These are phyloP conservation scores for Muscicapa comitata DNA, from an alignment of 2,797 vertebrate genomes.

Conservation along the genomic window DNA sequence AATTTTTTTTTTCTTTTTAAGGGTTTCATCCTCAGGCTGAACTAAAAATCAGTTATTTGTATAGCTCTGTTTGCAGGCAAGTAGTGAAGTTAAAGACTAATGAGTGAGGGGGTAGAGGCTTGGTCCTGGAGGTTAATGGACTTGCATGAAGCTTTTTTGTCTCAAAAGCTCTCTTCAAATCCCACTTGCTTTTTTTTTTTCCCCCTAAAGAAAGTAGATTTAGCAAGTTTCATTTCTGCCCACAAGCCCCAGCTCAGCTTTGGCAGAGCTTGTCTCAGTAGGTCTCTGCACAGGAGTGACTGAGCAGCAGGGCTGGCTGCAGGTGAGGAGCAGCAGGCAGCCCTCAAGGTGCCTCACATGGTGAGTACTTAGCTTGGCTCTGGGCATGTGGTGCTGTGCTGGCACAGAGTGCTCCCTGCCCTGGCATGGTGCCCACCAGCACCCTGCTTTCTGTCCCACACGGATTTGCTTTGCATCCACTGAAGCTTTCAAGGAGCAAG, in stretches of 20 bases:
- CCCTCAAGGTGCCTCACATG: neutral
- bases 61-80: neutral
- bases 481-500: neutral
- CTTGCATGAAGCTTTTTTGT: neutral
- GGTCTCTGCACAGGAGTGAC: neutral
- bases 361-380: neutral
- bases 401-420: neutral
- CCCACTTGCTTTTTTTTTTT: neutral
- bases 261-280: neutral
- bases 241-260: neutral
- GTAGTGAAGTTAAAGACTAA: neutral
- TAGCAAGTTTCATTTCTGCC: neutral
- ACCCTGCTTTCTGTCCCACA: neutral
- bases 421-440: neutral
- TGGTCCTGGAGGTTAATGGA: conserved; percentile 4
- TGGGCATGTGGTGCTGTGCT: neutral
- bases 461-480: neutral
- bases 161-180: conserved; percentile 6
- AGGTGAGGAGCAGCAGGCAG: neutral
- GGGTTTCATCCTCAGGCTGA: neutral
- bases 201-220: neutral
- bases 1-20: neutral
- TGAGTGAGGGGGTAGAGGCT: neutral
- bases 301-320: neutral
- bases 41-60: conserved; percentile 20